A percentile compares a stretch with the other conserved stretches of the same genome.
phyloP scores from a whole-genome alignment of 2,113 vertebrate species.

The Origma solitaria region DNA sequence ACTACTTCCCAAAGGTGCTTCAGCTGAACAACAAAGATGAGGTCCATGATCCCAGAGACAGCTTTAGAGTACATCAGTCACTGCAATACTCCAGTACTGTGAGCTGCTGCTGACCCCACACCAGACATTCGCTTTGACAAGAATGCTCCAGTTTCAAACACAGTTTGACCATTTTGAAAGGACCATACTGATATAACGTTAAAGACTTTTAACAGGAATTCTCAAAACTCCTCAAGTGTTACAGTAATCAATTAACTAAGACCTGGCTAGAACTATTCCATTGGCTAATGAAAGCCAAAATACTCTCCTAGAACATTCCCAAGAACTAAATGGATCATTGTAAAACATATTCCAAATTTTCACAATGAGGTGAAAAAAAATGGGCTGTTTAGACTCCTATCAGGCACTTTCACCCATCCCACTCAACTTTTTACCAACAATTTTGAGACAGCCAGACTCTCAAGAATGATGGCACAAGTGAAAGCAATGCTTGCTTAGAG shows the following conservation, averaged over 20 bases:
- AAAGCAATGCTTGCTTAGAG: neutral
- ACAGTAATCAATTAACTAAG: neutral
- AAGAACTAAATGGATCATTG: neutral
- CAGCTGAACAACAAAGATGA: neutral
- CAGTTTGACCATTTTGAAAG: neutral
- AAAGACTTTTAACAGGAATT: neutral
- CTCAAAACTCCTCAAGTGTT: neutral
- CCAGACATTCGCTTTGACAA: neutral
- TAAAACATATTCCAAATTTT: neutral
- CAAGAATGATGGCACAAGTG: neutral
- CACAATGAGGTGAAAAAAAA: neutral
- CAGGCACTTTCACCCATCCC: neutral
- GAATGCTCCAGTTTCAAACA: neutral
- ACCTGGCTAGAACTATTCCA: neutral
- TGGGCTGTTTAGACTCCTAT: neutral
- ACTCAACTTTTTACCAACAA: neutral
- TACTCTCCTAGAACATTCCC: neutral
- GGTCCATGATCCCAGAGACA: neutral
- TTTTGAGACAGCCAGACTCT: neutral
- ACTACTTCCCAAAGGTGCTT: neutral
- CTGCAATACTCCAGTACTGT: neutral
- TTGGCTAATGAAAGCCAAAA: neutral
- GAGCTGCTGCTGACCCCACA: neutral
- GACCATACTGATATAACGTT: fast-evolving
- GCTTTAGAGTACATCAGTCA: neutral